Base-by-base conservation (phyloP, 2,113 vertebrate species). In the Leucopternis melanops region DNA sequence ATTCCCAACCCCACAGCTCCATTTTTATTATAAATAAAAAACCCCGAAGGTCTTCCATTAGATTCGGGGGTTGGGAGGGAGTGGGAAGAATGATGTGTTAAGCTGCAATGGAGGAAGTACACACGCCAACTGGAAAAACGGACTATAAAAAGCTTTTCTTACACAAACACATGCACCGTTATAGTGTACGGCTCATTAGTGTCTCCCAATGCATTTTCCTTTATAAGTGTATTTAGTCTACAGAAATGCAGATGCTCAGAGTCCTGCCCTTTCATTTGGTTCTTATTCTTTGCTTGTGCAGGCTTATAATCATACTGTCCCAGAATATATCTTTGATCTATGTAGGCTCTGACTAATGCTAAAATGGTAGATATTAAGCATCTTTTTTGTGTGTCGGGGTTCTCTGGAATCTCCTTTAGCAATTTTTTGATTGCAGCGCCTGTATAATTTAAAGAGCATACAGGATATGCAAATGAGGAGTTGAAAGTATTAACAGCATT, bases 81-180 rank as follows among this genome's bases (percentile, higher is more conserved):
- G 52, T 5, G 55, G 89, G 94, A 88, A 88, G 58, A 92, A 88
- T 26, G 45, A 94, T 73, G 84, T 80, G 92, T 87, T 83, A 73
- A 27, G 1, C 75, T 80, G 42, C 67, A 81, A 13, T 8, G 88
- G 69, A 95, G 96, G 96, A 97, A 98, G 88, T 92, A 81, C 86
- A 54, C 13, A 93, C 14, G 7, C 70, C 92, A 91, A 80, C 86
- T 96, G 95, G 95, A 97, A 96, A 96, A 96, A 90, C 0, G 59
- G 82, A 95, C 97, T 95, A 96, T 97, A 95, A 97, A 97, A 97
- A 97, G 77, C 87, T 90, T 92, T 81, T 93, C 94, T 97, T 90
- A 95, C 81, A 96, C 86, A 96, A 97, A 96, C 95, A 94, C 29
- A 63, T n/a, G n/a, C 11, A 78, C n/a, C 81, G 27, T 63, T 83